These are phyloP conservation scores for Chrysemys picta DNA, from an alignment of 2,113 vertebrate species.

Conservation along the genomic window DNA sequence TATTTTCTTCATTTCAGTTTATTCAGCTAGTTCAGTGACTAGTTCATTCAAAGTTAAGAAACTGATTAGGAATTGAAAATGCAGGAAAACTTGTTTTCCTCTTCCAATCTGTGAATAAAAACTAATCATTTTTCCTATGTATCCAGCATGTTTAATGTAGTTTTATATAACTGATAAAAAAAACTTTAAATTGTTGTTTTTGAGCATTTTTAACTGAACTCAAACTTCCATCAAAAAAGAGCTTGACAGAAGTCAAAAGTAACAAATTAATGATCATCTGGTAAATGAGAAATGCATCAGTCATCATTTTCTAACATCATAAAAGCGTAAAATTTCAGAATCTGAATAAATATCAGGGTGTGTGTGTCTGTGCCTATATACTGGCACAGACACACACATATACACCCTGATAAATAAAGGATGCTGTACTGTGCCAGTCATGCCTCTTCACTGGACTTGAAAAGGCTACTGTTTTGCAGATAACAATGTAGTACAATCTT, in stretches of 20 bases:
- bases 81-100: too few species aligned
- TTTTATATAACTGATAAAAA: background rate
- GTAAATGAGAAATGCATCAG: background rate
- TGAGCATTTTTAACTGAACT: background rate
- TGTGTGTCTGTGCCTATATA: background rate
- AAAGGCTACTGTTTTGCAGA: background rate
- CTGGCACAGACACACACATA: background rate
- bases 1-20: too few species aligned
- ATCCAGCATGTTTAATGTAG: background rate
- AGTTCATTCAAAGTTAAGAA: too few species aligned
- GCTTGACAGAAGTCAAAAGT: background rate
- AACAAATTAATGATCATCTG: background rate
- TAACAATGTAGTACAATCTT: accelerated
- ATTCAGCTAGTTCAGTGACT: too few species aligned
- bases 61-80: too few species aligned
- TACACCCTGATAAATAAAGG: background rate
- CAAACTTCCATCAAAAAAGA: background rate
- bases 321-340: background rate
- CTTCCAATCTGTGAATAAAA: too few species aligned
- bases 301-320: background rate
- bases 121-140: background rate
- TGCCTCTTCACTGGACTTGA: background rate
- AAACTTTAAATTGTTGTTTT: background rate
- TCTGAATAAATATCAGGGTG: background rate
- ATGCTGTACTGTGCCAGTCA: background rate